These are phyloP conservation scores for Drosophila testacea DNA, from an alignment of 2,888 invertebrate genomes.

Conservation along the genomic window DNA sequence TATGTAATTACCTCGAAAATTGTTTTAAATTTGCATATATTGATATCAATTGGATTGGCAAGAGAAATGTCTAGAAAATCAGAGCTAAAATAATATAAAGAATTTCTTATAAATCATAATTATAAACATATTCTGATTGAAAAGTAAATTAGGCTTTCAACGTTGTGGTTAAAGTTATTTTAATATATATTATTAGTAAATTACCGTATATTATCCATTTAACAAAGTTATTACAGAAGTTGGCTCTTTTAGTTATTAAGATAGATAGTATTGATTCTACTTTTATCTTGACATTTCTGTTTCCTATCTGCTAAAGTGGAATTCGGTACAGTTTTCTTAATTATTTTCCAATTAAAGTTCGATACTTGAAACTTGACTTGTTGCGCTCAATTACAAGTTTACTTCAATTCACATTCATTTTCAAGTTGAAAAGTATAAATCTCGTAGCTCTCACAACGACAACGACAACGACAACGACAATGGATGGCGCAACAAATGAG, in stretches of 20 bases:
- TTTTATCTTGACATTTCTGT: background rate
- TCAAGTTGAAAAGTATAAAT: conserved; percentile 49
- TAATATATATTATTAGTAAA: no score
- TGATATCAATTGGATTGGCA: background rate
- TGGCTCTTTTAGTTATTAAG: no score
- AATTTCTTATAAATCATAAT: no score
- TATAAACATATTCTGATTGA: no score
- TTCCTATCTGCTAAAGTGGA: background rate
- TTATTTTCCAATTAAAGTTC: conserved; percentile 41
- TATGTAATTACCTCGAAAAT: conserved; percentile 1
- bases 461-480: background rate
- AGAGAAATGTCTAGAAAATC: background rate
- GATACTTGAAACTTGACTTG: conserved; percentile 22
- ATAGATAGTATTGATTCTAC: background rate
- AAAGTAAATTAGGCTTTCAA: no score
- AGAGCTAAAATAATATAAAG: no score
- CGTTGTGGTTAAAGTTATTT: no score
- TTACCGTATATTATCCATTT: no score
- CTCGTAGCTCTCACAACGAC: conserved; percentile 43
- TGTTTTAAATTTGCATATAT: background rate
- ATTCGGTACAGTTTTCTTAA: conserved; percentile 9
- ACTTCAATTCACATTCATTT: conserved; percentile 57
- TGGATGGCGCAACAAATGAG: conserved; percentile 74
- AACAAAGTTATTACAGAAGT: no score
- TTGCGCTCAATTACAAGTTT: conserved; percentile 47